These are phyloP conservation scores for Conchocele bisecta DNA, from an alignment of 2,888 invertebrate species.

Conservation along the genomic window DNA sequence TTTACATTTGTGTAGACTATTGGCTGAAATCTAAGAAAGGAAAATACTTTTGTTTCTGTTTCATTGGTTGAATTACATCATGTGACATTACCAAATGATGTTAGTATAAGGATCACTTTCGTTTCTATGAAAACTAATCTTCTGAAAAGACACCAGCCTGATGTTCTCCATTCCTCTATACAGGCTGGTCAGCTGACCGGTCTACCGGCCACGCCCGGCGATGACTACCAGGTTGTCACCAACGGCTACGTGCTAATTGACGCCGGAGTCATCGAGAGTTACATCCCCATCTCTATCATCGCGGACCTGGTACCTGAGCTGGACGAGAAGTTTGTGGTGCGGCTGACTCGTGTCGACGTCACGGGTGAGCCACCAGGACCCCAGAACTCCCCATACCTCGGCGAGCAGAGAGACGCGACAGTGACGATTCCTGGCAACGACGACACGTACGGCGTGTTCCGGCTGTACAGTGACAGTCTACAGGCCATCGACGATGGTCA, in stretches of 20 bases:
- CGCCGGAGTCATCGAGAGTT: slow-evolving; percentile 69
- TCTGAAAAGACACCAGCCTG: too few relatives aligned
- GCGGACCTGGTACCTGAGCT: slow-evolving; percentile 79
- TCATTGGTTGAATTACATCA: too few relatives aligned
- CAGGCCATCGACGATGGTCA: slow-evolving; percentile 64
- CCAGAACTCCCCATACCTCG: slow-evolving; percentile 71
- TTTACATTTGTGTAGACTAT: too few relatives aligned
- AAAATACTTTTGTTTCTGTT: too few relatives aligned
- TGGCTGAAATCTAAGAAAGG: too few relatives aligned
- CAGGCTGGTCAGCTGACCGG: slow-evolving; percentile 68
- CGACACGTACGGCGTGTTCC: slow-evolving; percentile 79
- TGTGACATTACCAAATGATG: too few relatives aligned
- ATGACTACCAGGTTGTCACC: slow-evolving; percentile 72
- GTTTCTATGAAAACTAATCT: too few relatives aligned
- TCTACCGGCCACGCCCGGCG: slow-evolving; percentile 68
- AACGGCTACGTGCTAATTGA: slow-evolving; percentile 66
- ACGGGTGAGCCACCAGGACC: slow-evolving; percentile 60
- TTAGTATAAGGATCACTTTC: too few relatives aligned
- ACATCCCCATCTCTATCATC: slow-evolving; percentile 71
- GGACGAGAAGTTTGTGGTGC: slow-evolving; percentile 73
- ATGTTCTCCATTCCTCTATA: too few relatives aligned
- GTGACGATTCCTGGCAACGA: slow-evolving; percentile 77
- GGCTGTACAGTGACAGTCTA: slow-evolving; percentile 74
- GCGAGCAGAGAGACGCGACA: slow-evolving; percentile 59
- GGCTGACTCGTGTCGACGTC: slow-evolving; percentile 68